A percentile compares a stretch with the other conserved stretches of the same genome.
Evolutionary conservation across 2,888 invertebrate genomes (phyloP).

Genomic region (Acrobasis repandana): DNA sequence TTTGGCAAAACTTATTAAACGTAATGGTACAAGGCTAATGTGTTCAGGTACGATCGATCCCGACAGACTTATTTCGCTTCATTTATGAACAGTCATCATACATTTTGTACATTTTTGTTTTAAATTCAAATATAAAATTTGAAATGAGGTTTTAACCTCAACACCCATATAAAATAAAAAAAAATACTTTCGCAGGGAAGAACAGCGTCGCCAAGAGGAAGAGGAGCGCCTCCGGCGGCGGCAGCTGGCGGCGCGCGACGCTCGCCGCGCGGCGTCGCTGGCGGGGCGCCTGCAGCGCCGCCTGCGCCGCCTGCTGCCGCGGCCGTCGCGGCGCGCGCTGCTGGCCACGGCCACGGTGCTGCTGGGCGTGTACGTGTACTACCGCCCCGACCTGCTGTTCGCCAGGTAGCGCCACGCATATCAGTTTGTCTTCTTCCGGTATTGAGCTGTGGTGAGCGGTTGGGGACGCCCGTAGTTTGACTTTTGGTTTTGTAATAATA

Average conservation of each 20-base stretch:
- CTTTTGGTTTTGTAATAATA: not conserved
- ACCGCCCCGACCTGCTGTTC: slow-evolving; percentile 74
- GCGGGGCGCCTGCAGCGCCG: slow-evolving; percentile 36
- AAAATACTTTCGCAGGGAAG: too few relatives aligned
- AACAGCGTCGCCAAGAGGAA: slow-evolving; percentile 83
- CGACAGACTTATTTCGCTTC: too few relatives aligned
- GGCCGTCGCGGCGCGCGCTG: slow-evolving; percentile 67
- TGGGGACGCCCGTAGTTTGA: not conserved
- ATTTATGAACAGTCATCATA: too few relatives aligned
- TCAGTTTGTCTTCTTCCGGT: slow-evolving; percentile 69
- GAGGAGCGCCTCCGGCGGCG: slow-evolving; percentile 78
- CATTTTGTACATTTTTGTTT: too few relatives aligned
- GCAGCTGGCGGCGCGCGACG: slow-evolving; percentile 49
- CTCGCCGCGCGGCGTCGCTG: slow-evolving; percentile 32
- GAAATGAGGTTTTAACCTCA: too few relatives aligned
- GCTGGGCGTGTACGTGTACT: slow-evolving; percentile 83
- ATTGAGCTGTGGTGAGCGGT: slow-evolving; percentile 35
- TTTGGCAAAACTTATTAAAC: too few relatives aligned
- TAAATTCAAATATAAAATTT: too few relatives aligned
- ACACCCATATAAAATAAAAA: too few relatives aligned
- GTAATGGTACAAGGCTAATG: too few relatives aligned
- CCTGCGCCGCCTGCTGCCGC: slow-evolving; percentile 56
- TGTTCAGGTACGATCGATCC: too few relatives aligned
- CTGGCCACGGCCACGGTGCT: slow-evolving; percentile 82
- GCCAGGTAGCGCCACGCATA: slow-evolving; percentile 74